Conservation (phyloP, 2,797 vertebrate species). For the Ibycter americanus region DNA sequence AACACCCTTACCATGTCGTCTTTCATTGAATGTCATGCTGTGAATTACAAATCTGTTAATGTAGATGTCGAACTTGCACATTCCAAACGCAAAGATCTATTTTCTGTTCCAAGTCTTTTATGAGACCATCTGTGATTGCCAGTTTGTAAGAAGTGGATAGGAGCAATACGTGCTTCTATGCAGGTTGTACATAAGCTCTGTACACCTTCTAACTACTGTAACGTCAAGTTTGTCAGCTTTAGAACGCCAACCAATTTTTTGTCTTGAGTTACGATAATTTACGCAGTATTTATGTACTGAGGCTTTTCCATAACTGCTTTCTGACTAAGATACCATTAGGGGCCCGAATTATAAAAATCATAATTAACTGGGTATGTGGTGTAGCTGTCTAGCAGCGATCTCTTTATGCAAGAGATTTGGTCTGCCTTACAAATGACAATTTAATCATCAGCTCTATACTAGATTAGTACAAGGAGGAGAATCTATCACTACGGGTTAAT, state of each 20-base stretch:
- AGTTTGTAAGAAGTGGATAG: constrained; percentile 30
- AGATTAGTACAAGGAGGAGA: background rate
- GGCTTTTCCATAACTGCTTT: constrained; percentile 42
- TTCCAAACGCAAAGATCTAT: constrained; percentile 46
- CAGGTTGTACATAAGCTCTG: constrained; percentile 17
- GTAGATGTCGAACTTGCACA: constrained; percentile 51
- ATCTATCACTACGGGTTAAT: background rate
- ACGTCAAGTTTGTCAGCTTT: constrained; percentile 36
- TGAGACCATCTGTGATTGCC: constrained; percentile 44
- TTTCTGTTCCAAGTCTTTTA: constrained; percentile 59
- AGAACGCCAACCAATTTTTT: background rate
- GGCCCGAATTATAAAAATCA: constrained; percentile 42
- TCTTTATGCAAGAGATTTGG: background rate
- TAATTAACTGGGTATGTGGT: constrained; percentile 46
- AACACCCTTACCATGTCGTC: constrained; percentile 28
- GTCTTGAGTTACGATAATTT: constrained; percentile 62
- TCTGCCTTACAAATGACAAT: background rate
- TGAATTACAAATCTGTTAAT: constrained; percentile 54
- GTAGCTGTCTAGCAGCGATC: background rate
- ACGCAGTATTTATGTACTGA: constrained; percentile 61
- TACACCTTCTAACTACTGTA: constrained; percentile 4
- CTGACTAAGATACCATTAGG: constrained; percentile 55
- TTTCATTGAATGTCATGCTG: constrained; percentile 45
- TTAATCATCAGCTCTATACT: background rate
- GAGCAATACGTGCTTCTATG: constrained; percentile 1